phyloP scores from a whole-genome alignment of 2,113 vertebrate species.

The Phasianus colchicus region DNA sequence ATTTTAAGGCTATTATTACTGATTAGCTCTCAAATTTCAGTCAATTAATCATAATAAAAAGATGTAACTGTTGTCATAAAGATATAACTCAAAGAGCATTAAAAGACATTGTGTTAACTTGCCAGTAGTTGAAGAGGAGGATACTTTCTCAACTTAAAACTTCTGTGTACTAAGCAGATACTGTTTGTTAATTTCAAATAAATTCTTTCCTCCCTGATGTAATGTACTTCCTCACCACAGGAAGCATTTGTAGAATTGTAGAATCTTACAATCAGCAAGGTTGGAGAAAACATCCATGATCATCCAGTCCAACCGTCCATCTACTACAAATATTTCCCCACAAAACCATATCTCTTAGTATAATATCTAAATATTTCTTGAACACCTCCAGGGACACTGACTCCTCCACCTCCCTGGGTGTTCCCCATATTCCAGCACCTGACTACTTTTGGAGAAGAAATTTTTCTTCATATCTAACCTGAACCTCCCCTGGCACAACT shows the following conservation, averaged over 20 bases:
- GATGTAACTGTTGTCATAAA: neutral
- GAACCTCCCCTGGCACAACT: too few relatives aligned
- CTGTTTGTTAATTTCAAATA: neutral
- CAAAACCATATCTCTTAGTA: too few relatives aligned
- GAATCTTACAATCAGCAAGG: too few relatives aligned
- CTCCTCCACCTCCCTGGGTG: too few relatives aligned
- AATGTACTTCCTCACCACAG: neutral
- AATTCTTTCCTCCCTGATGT: neutral
- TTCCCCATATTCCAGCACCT: too few relatives aligned
- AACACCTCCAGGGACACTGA: too few relatives aligned
- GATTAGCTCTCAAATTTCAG: neutral
- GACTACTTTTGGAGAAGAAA: too few relatives aligned
- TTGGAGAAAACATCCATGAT: too few relatives aligned
- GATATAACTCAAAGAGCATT: neutral
- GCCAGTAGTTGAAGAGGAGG: neutral
- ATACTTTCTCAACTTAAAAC: neutral
- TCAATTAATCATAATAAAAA: neutral
- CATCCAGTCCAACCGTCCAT: too few relatives aligned
- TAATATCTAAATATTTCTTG: too few relatives aligned
- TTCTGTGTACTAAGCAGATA: neutral
- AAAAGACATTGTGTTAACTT: neutral
- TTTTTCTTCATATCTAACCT: too few relatives aligned
- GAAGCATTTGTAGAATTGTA: neutral
- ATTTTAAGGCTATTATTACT: neutral
- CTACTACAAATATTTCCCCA: too few relatives aligned